Conservation (phyloP, 2,113 vertebrate genomes). For the Casuarius casuarius region DNA sequence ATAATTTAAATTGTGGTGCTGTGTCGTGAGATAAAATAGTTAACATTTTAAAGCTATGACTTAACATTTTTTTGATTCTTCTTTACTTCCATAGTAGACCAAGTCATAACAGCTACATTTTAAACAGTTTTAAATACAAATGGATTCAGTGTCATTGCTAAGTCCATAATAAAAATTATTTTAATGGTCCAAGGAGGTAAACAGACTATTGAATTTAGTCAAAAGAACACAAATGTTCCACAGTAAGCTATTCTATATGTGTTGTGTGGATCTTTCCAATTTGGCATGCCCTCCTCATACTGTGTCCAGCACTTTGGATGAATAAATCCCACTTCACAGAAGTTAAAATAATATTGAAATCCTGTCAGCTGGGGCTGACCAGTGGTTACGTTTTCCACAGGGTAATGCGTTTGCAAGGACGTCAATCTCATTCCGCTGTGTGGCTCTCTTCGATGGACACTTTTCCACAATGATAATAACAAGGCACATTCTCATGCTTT, state of each 20-base stretch:
- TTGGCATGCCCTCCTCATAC: constrained; percentile 83
- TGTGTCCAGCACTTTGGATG: constrained; percentile 97
- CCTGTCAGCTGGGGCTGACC: constrained; percentile 94
- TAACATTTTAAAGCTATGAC: constrained; percentile 81
- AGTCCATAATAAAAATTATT: constrained; percentile 85
- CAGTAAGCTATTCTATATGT: constrained; percentile 77
- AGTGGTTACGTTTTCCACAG: constrained; percentile 96
- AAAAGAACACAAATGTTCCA: constrained; percentile 81
- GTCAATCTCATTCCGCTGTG: constrained; percentile 76
- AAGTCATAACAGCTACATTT: constrained; percentile 82
- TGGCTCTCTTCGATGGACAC: constrained; percentile 72
- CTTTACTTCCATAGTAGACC: constrained; percentile 78
- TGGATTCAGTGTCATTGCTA: constrained; percentile 88
- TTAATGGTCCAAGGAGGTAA: constrained; percentile 86
- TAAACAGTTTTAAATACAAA: constrained; percentile 84
- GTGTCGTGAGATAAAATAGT: constrained; percentile 78
- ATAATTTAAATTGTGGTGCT: constrained; percentile 81
- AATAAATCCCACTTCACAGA: constrained; percentile 99
- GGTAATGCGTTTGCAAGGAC: constrained; percentile 82
- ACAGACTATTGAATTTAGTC: constrained; percentile 81
- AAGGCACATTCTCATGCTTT: constrained; percentile 75
- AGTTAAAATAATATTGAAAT: constrained; percentile 93
- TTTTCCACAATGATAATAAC: constrained; percentile 74
- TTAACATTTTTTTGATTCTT: constrained; percentile 75
- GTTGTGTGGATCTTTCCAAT: constrained; percentile 78